A percentile compares a stretch with the other conserved stretches of the same genome.
Conservation (phyloP, 2,113 vertebrate genomes). For the Edolisoma coerulescens region DNA sequence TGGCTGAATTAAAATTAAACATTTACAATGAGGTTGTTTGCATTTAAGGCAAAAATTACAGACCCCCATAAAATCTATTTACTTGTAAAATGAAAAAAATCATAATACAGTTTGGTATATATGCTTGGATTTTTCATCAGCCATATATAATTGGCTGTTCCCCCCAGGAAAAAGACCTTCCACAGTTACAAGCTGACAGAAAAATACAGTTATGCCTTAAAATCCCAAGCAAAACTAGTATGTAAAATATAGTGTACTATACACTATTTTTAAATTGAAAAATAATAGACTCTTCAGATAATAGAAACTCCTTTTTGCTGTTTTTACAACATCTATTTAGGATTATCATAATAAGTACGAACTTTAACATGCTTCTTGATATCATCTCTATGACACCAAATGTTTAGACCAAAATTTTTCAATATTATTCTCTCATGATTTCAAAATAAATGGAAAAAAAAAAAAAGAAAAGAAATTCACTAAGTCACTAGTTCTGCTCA, state of each 20-base stretch:
- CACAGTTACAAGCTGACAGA: background rate
- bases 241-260: background rate
- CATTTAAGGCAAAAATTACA: background rate
- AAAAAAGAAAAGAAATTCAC: background rate
- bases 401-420: background rate
- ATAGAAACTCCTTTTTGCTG: background rate
- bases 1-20: background rate
- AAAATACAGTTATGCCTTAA: background rate
- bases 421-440: background rate
- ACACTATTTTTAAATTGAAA: too few relatives aligned
- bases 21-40: background rate
- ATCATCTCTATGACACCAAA: background rate
- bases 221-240: background rate
- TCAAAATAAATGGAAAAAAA: background rate
- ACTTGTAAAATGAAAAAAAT: background rate
- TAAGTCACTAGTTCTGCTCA: background rate
- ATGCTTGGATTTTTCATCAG: background rate
- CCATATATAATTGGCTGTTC: background rate
- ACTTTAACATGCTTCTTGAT: background rate
- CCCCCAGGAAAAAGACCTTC: background rate
- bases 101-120: background rate
- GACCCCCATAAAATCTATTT: background rate
- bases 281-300: too few relatives aligned
- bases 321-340: background rate
- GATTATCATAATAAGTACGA: background rate